Conservation (phyloP, 1,140 invertebrate species). For the Anadara kagoshimensis region DNA sequence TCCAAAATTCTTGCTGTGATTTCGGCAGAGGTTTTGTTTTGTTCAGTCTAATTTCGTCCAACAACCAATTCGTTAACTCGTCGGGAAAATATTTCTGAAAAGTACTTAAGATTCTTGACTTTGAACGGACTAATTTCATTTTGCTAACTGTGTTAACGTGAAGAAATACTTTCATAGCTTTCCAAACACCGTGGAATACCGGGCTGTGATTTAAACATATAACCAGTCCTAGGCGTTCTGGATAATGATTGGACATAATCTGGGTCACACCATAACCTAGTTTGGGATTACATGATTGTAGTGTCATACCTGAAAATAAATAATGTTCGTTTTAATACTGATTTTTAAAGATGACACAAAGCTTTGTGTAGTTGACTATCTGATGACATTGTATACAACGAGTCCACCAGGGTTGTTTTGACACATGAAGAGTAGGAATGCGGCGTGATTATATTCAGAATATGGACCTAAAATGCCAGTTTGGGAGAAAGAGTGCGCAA, state of each 20-base stretch:
- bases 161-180: slow-evolving; percentile 68
- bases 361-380: background rate
- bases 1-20: slow-evolving; percentile 67
- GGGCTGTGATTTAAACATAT: slow-evolving; percentile 69
- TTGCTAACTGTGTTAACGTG: slow-evolving; percentile 63
- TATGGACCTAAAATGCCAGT: no score
- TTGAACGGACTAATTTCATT: slow-evolving; percentile 59
- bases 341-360: background rate
- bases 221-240: slow-evolving; percentile 68
- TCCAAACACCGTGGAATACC: slow-evolving; percentile 70
- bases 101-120: slow-evolving; percentile 56
- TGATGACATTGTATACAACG: background rate
- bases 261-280: slow-evolving; percentile 66
- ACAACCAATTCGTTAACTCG: slow-evolving; percentile 65
- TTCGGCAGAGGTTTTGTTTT: slow-evolving; percentile 57
- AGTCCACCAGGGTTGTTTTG: background rate
- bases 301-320: slow-evolving; percentile 65
- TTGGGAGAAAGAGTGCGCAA: no score
- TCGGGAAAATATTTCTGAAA: slow-evolving; percentile 62
- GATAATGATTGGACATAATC: slow-evolving; percentile 67
- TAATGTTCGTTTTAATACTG: no score
- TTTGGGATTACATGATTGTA: slow-evolving; percentile 69
- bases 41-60: slow-evolving; percentile 68
- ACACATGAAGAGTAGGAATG: background rate
- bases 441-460: no score